These are phyloP conservation scores for Brevimyrus niger DNA, from an alignment of 2,113 vertebrate species.

Conservation along the genomic window DNA sequence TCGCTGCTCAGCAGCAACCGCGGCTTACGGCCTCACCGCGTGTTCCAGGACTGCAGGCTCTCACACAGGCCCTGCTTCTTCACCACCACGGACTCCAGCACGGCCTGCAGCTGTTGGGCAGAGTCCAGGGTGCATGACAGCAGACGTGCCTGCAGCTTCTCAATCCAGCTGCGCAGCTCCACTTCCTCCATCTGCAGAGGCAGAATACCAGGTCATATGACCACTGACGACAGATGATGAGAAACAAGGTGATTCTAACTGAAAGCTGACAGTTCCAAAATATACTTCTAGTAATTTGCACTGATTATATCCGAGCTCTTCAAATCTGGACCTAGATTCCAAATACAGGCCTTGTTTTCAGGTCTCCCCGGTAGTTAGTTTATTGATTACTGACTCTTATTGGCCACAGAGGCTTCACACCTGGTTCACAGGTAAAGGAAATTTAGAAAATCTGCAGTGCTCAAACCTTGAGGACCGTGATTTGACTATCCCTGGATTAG, in stretches of 20 bases:
- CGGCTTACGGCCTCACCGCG: conserved; percentile 58
- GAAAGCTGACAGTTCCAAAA: background rate
- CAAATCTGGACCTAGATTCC: too few relatives aligned
- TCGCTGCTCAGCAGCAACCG: background rate
- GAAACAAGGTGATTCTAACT: background rate
- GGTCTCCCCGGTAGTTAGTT: too few relatives aligned
- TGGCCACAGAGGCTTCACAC: too few relatives aligned
- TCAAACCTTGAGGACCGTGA: too few relatives aligned
- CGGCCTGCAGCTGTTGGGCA: conserved; percentile 77
- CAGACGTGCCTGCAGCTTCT: conserved; percentile 85
- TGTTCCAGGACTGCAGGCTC: conserved; percentile 91
- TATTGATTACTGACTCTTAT: too few relatives aligned
- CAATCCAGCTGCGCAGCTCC: conserved; percentile 84
- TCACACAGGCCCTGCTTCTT: conserved; percentile 97
- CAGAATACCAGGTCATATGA: background rate
- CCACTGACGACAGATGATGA: background rate
- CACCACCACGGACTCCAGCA: conserved; percentile 84
- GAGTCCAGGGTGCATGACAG: conserved; percentile 69
- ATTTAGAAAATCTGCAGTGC: too few relatives aligned
- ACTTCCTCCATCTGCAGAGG: conserved; percentile 85
- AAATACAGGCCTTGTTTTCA: too few relatives aligned
- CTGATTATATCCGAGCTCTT: too few relatives aligned
- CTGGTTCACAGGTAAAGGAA: too few relatives aligned
- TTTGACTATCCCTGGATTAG: background rate
- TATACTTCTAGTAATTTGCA: background rate